Percentiles rank a stretch among this genome's conserved stretches.
Evolutionary conservation across 35 echinoderm and acorn worm species (phyloP).

Genomic region (Ptychodera flava): DNA sequence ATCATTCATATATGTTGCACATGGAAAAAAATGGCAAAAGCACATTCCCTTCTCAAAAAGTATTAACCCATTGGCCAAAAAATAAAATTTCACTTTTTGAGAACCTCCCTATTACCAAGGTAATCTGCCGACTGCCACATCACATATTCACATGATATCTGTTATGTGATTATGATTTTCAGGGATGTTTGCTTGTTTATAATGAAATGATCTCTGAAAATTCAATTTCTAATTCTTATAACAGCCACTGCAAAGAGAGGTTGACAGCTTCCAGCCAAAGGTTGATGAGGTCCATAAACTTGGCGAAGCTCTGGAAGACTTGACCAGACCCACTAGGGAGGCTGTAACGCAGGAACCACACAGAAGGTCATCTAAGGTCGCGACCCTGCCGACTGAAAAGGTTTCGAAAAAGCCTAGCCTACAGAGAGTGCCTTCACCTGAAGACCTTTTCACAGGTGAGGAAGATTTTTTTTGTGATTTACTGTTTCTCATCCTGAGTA

Average conservation of each 20-base stretch:
- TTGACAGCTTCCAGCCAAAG: conserved; percentile 88
- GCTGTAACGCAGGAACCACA: background rate
- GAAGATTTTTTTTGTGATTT: background rate
- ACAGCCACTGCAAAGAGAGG: conserved; percentile 82
- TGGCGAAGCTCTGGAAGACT: conserved; percentile 74
- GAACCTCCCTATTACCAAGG: too few relatives aligned
- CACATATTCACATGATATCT: too few relatives aligned
- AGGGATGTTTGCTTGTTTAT: too few relatives aligned
- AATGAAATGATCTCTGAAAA: too few relatives aligned
- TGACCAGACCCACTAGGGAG: conserved; percentile 3
- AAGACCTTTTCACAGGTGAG: background rate
- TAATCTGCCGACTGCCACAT: too few relatives aligned
- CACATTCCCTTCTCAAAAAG: too few relatives aligned
- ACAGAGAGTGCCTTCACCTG: background rate
- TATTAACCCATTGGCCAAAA: too few relatives aligned
- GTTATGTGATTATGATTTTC: too few relatives aligned
- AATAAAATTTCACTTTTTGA: too few relatives aligned
- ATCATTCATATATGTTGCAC: too few relatives aligned
- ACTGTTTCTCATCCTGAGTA: too few relatives aligned
- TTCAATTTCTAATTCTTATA: background rate
- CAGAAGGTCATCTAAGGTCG: background rate
- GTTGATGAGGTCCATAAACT: conserved; percentile 84
- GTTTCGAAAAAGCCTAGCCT: background rate
- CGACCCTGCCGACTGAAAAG: background rate
- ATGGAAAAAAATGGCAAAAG: too few relatives aligned